A percentile compares a stretch with the other conserved stretches of the same genome.
Evolutionary conservation across 2,797 vertebrate genomes (phyloP).

Genomic region (Hypotaenidia okinawae): DNA sequence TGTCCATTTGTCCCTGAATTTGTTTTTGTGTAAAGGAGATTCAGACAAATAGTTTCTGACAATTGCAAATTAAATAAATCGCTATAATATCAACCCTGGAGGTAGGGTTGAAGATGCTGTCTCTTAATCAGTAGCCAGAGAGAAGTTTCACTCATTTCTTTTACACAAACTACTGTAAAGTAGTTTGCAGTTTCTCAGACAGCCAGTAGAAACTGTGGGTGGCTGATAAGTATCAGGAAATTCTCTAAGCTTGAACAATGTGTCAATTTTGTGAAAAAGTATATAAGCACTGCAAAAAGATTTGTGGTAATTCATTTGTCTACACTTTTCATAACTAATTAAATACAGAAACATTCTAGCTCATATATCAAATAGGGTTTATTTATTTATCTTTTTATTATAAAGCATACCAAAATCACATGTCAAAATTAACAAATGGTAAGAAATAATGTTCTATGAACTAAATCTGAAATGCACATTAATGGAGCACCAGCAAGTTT

Average conservation of each 20-base stretch:
- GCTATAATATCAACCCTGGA: not conserved
- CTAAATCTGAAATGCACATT: constrained; percentile 45
- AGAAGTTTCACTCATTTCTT: not conserved
- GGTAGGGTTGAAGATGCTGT: not conserved
- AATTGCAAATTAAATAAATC: not conserved
- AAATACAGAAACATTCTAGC: not conserved
- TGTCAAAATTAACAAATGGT: not conserved
- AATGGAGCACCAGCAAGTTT: constrained; percentile 36
- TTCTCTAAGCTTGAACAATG: not conserved
- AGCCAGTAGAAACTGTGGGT: not conserved
- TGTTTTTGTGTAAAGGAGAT: not conserved
- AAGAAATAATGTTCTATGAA: not conserved
- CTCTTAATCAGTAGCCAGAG: not conserved
- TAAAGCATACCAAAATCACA: not conserved
- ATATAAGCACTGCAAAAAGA: not conserved
- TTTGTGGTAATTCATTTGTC: not conserved
- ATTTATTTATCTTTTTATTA: constrained; percentile 11
- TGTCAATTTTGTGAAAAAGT: not conserved
- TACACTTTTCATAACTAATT: constrained; percentile 19
- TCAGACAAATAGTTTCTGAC: not conserved
- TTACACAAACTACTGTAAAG: not conserved
- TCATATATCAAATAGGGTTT: not conserved
- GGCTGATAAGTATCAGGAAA: not conserved
- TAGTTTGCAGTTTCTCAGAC: not conserved
- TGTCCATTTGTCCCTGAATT: not conserved